Evolutionary conservation across 1,140 invertebrate genomes (phyloP), one percentile per base, ranked within the genome.

Genomic region (Sogatella furcifera): DNA sequence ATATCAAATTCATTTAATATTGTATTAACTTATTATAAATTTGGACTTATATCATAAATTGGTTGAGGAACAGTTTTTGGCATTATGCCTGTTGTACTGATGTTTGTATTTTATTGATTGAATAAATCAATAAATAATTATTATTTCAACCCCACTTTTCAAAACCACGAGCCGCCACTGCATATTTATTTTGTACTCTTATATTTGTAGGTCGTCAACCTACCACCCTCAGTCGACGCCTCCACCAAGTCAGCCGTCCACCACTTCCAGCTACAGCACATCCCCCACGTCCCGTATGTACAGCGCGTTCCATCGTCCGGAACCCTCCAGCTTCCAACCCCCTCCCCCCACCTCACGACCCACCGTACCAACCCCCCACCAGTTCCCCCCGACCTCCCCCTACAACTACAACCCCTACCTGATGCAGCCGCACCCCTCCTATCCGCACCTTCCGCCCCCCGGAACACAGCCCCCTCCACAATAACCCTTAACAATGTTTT

Each of bases 221-320:
- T 55, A 53, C 17, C 31, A 44, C 22, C 43, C 52, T 17, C 21
- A 49, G n/a, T 42, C 43, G 14, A 53, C 46, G 6, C 10, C 52
- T 3, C 13, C 59, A 15, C 52, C 49, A 1, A 55, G 53, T 44
- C 17, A 52, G 38, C 19, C 59, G 14, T 24, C 58, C 46, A 22
- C 46, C 3, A 49, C 46, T 14, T 49, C 15, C 21, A 49, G 46
- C 11, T 74, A 74, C 34, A 70, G 70, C 46, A 70, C 69, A 49
- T 73, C 74, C 15, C 75, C 76, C 57, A 74, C 74, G 21, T 63
- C 74, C 14, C 71, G 74, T 4, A 75, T 77, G 74, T 77, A 77
- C 52, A 71, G 73, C 46, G 74, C 75, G 22, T 76, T 77, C 59
- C 75, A 76, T 60, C 73, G 74, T 56, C 73, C 74, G 13, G 66